Evolutionary conservation across 2,888 invertebrate genomes (phyloP).

Genomic region (Neocrepidodera transversa): DNA sequence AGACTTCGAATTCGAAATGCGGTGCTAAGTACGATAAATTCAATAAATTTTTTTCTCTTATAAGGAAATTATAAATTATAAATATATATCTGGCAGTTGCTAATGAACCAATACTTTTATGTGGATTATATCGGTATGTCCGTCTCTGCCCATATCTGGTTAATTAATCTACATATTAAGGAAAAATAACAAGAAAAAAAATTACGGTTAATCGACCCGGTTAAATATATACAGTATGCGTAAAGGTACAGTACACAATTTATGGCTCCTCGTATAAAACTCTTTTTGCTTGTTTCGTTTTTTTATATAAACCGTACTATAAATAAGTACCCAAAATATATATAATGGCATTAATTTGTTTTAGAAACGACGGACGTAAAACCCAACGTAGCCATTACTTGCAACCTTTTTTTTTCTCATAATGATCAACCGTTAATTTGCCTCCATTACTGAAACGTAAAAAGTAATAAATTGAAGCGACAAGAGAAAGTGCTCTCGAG

Average conservation of each 20-base stretch:
- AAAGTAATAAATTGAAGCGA: not conserved
- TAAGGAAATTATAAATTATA: constrained; percentile 27
- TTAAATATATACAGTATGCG: not conserved
- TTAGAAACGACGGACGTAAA: not conserved
- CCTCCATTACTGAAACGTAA: not conserved
- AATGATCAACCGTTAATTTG: not conserved
- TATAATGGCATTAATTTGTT: not conserved
- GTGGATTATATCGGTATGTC: constrained; percentile 2
- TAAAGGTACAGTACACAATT: no score
- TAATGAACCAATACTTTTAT: constrained; percentile 10
- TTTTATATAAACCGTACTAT: no score
- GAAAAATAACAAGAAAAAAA: not conserved
- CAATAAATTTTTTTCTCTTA: constrained; percentile 22
- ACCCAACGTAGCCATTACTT: not conserved
- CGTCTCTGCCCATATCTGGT: constrained; percentile 10
- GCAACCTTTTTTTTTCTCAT: not conserved
- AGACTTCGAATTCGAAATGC: not conserved
- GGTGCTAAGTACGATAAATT: constrained; percentile 11
- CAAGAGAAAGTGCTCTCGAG: not conserved
- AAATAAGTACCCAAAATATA: no score
- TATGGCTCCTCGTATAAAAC: no score
- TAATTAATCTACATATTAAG: constrained; percentile 9
- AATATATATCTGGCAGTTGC: constrained; percentile 15
- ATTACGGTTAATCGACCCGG: constrained; percentile 6
- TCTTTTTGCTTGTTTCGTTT: no score